Percentiles rank a stretch among this genome's conserved stretches.
phyloP scores from a whole-genome alignment of 2,797 vertebrate genomes.

The Emydoidea blandingii region DNA sequence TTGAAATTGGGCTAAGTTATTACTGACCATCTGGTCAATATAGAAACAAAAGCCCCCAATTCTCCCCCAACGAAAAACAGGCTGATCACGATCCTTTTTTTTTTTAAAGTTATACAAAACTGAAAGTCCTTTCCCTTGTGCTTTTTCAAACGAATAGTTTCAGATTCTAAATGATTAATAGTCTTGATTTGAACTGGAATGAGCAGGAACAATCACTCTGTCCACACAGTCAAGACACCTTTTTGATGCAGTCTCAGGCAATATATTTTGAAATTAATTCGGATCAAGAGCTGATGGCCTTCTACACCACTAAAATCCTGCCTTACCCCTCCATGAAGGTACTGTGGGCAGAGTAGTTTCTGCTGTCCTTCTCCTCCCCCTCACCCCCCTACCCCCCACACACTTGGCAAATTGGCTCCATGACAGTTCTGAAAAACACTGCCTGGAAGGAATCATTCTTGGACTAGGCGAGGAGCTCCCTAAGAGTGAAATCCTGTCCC shows the following conservation, averaged over 20 bases:
- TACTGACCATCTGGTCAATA: not conserved
- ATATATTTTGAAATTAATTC: fast-evolving
- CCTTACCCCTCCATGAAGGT: fast-evolving
- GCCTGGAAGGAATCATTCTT: fast-evolving
- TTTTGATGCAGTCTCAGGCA: not conserved
- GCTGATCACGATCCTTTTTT: not conserved
- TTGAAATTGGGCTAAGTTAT: not conserved
- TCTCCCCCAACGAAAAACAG: not conserved
- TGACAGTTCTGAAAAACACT: not conserved
- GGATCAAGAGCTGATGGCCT: too few relatives aligned
- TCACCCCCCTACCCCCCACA: fast-evolving
- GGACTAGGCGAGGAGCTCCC: fast-evolving
- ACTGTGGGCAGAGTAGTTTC: fast-evolving
- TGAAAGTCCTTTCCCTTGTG: not conserved
- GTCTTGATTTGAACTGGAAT: not conserved
- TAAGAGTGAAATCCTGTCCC: fast-evolving
- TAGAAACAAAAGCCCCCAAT: not conserved
- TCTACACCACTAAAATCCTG: too few relatives aligned
- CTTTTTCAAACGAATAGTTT: slow-evolving; percentile 56
- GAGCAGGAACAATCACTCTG: slow-evolving; percentile 40
- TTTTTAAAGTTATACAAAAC: not conserved
- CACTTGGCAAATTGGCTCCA: not conserved
- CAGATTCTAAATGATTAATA: slow-evolving; percentile 11
- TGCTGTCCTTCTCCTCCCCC: fast-evolving
- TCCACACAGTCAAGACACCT: not conserved